Percentiles rank a stretch among this genome's conserved stretches.
Conservation (phyloP, 2,797 vertebrate species). For the Melanotaenia trifasciata region DNA sequence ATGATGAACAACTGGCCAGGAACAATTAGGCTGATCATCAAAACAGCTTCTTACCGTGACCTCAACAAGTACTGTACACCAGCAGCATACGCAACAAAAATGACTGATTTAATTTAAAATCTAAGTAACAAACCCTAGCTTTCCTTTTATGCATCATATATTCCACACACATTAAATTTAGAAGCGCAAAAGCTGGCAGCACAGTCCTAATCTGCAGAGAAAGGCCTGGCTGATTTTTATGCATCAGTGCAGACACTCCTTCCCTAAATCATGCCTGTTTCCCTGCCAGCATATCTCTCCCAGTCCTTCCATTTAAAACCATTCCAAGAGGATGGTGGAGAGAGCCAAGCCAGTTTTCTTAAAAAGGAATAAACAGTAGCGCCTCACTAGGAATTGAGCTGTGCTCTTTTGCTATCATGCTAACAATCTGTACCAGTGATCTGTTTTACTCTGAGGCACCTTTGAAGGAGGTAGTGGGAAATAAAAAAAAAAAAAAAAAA, state of each 20-base stretch:
- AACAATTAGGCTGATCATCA: background rate
- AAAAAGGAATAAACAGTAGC: conserved; percentile 49
- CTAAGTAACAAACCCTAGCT: background rate
- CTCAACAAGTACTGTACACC: background rate
- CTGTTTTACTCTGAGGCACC: conserved; percentile 19
- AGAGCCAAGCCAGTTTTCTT: conserved; percentile 32
- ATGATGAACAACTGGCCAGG: background rate
- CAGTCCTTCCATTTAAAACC: conserved; percentile 30
- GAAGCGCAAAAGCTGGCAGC: background rate
- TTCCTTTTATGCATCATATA: background rate
- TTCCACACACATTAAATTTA: background rate
- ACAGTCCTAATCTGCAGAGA: background rate
- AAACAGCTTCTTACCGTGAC: background rate
- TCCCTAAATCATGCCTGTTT: conserved; percentile 29
- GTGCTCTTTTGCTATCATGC: conserved; percentile 36
- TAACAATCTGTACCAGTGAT: conserved; percentile 44
- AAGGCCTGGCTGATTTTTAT: conserved; percentile 8
- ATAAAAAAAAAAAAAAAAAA: background rate
- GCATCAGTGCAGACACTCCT: conserved; percentile 13
- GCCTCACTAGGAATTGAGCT: conserved; percentile 26
- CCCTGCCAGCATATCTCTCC: conserved; percentile 26
- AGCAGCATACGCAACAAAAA: background rate
- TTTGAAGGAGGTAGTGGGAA: conserved; percentile 39
- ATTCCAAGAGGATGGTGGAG: conserved; percentile 19
- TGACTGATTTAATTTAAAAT: background rate